phyloP scores from a whole-genome alignment of 2,888 invertebrate genomes.

The Tinea trinotella region DNA sequence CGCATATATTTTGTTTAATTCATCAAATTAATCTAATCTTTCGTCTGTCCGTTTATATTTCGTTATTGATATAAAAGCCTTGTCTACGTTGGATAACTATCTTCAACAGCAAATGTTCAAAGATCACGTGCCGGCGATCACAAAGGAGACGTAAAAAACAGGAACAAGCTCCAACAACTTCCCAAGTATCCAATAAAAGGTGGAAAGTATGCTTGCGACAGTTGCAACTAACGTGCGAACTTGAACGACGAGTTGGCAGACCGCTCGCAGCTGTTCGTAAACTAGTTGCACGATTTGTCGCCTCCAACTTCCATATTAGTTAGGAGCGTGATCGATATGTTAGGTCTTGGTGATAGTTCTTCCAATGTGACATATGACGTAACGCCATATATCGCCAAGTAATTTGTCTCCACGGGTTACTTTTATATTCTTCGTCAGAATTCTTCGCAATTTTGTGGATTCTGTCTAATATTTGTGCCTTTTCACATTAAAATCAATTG shows the following conservation, averaged over 20 bases:
- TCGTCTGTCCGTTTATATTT: too few species aligned
- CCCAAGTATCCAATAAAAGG: conserved; percentile 18
- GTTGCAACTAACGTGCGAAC: conserved; percentile 20
- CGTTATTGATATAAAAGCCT: too few species aligned
- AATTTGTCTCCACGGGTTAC: conserved; percentile 45
- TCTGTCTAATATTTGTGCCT: not conserved
- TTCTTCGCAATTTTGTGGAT: not conserved
- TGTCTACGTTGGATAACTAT: not conserved
- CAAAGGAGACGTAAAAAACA: conserved; percentile 16
- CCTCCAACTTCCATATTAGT: conserved; percentile 66
- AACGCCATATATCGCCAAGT: conserved; percentile 56
- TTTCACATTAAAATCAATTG: not conserved
- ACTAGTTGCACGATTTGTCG: conserved; percentile 35
- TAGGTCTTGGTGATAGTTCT: conserved; percentile 61
- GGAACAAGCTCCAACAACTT: conserved; percentile 16
- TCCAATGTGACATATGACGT: conserved; percentile 67
- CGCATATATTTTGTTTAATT: too few species aligned
- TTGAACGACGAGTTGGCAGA: conserved; percentile 31
- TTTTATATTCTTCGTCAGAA: conserved; percentile 2
- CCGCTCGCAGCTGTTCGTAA: conserved; percentile 17
- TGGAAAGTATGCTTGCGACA: conserved; percentile 15
- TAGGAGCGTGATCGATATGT: conserved; percentile 64
- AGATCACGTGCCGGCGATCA: conserved; percentile 14
- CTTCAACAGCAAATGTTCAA: not conserved
- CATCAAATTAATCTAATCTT: too few species aligned